phyloP scores from a whole-genome alignment of 2,797 vertebrate species.

The Hyperoplus immaculatus region DNA sequence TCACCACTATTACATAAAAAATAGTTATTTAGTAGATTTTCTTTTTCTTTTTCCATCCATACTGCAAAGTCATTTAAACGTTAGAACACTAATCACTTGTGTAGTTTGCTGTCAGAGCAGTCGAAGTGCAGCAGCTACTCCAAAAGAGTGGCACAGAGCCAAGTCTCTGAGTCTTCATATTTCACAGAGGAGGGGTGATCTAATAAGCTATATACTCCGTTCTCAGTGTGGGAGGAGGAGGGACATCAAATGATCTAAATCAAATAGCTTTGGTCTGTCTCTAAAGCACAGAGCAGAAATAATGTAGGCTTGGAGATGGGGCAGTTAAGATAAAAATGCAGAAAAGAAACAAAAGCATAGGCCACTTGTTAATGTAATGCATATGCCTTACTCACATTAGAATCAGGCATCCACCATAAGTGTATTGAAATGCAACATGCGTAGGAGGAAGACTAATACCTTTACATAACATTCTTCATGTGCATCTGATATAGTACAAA shows the following conservation, averaged over 20 bases:
- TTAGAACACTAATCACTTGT: constrained; percentile 33
- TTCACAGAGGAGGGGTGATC: constrained; percentile 57
- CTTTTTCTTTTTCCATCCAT: constrained; percentile 32
- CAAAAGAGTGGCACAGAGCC: constrained; percentile 30
- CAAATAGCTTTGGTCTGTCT: constrained; percentile 58
- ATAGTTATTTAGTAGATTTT: constrained; percentile 1
- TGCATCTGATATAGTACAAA: constrained; percentile 1
- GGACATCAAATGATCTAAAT: constrained; percentile 70
- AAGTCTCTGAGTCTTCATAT: constrained; percentile 39
- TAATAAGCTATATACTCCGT: constrained; percentile 53
- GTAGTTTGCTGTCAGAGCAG: constrained; percentile 31
- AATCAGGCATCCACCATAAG: constrained; percentile 20
- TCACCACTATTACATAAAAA: not conserved
- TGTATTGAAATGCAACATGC: constrained; percentile 50
- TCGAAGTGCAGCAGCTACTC: constrained; percentile 15
- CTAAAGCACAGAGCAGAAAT: constrained; percentile 41
- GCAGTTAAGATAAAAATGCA: constrained; percentile 51
- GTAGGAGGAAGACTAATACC: constrained; percentile 35
- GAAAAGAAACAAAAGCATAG: constrained; percentile 47
- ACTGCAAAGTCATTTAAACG: constrained; percentile 31
- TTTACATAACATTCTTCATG: constrained; percentile 37
- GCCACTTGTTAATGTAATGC: constrained; percentile 48
- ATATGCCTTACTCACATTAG: constrained; percentile 37
- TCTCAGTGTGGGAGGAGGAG: constrained; percentile 60
- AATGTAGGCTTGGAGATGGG: constrained; percentile 44